Evolutionary conservation across 2,888 invertebrate genomes (phyloP), one percentile per base, ranked within the genome.

Genomic region (Stenchaetothrips biformis): DNA sequence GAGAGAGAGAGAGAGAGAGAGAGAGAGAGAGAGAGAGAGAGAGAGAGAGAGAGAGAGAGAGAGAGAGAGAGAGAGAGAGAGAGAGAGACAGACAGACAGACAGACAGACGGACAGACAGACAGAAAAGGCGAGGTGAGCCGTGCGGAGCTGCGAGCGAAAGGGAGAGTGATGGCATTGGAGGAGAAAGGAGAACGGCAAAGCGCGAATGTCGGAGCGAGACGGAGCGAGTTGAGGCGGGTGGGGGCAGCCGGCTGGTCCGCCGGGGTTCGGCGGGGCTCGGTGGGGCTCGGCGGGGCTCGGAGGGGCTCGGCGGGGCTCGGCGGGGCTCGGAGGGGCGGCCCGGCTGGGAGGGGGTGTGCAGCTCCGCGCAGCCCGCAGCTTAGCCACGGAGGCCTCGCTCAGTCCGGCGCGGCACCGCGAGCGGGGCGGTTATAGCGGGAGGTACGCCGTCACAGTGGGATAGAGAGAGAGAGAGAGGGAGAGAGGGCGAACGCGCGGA

Each of bases 121-220:
- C 37, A 53, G 53, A 53, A 13, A 53, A 18, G 18, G 67, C 7
- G 67, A 25, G 67, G 67, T 18, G 67, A 21, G 67, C n/a, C n/a
- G 67, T 21, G 21, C 67, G 67, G 25, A 25, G 67, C 67, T 25
- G 67, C 25, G 59, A 25, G 67, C 67, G 67, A 74, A 74, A 74
- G 67, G 67, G 67, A 74, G 67, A 74, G 67, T 74, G 67, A 74
- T 74, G 53, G 53, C 53, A 53, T 53, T 53, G 67, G 67, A 74
- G 67, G 67, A 74, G 67, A 74, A 74, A 74, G 67, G 67, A 74
- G 67, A 74, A 74, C 67, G 67, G 67, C 67, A 25, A 74, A 74
- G 53, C 53, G 53, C 53, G 53, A 53, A 53, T 53, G 53, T 53
- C 37, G 37, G 53, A 18, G 53, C 53, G 53, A 53, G 53, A 18